Conservation (phyloP, 2,113 vertebrate species). For the Mormyrus iriodes region DNA sequence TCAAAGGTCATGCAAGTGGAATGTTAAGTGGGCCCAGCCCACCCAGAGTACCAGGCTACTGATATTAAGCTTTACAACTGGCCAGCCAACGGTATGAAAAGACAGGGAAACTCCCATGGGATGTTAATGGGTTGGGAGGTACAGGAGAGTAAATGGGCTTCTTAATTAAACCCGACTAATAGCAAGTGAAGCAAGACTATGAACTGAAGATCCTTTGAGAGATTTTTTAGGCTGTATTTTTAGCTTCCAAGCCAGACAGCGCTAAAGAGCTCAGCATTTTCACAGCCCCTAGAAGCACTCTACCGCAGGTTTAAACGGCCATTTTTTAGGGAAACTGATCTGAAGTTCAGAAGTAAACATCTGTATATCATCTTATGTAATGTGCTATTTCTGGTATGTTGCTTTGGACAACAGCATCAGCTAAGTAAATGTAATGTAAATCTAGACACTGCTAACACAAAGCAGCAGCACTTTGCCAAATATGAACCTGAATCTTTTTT, state of each 20-base stretch:
- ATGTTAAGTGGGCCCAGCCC: background rate
- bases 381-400: background rate
- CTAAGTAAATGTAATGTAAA: background rate
- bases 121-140: background rate
- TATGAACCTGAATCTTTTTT: background rate
- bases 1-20: background rate
- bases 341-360: background rate
- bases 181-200: background rate
- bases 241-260: background rate
- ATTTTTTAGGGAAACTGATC: background rate
- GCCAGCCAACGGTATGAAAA: background rate
- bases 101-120: background rate
- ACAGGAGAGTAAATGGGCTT: background rate
- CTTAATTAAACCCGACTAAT: background rate
- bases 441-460: background rate
- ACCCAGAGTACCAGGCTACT: background rate
- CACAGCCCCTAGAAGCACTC: background rate
- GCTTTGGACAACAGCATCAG: background rate
- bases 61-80: background rate
- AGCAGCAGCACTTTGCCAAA: background rate
- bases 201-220: background rate
- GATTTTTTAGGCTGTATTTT: background rate
- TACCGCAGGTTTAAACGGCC: background rate
- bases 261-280: background rate
- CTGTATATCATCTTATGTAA: background rate